Percentiles rank a stretch among this genome's conserved stretches.
Conservation (phyloP, 2,888 invertebrate species). For the Drosophila austrosaltans region DNA sequence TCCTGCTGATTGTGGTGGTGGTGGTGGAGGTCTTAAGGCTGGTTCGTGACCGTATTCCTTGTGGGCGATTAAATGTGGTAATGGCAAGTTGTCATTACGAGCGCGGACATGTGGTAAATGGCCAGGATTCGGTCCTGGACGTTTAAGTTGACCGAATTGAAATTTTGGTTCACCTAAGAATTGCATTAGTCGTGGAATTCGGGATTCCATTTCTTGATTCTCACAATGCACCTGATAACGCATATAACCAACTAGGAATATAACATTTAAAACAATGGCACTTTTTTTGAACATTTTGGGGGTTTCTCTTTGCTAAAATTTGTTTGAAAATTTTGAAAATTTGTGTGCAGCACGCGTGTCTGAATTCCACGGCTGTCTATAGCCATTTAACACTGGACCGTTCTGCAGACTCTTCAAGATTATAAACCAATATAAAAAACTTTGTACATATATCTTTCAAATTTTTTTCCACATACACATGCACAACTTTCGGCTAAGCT, state of each 20-base stretch:
- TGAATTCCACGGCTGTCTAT: conserved; percentile 60
- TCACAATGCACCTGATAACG: conserved; percentile 41
- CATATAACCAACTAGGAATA: conserved; percentile 35
- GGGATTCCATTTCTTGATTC: conserved; percentile 21
- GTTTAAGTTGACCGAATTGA: conserved; percentile 47
- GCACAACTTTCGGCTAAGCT: conserved; percentile 44
- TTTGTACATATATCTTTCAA: conserved; percentile 50
- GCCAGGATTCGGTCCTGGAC: conserved; percentile 40
- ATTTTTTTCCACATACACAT: conserved; percentile 42
- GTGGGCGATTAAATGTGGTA: conserved; percentile 13
- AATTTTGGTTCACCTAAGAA: conserved; percentile 57
- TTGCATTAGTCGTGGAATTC: conserved; percentile 67
- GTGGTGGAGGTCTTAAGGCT: conserved; percentile 40
- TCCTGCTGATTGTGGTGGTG: conserved; percentile 45
- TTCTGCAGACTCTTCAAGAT: conserved; percentile 64
- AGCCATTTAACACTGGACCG: conserved; percentile 65
- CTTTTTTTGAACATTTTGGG: conserved; percentile 39
- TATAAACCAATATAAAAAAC: conserved; percentile 72
- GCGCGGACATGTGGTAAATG: conserved; percentile 55
- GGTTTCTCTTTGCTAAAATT: conserved; percentile 17
- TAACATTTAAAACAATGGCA: conserved; percentile 26
- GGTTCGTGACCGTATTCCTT: conserved; percentile 27
- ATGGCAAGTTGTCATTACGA: conserved; percentile 61
- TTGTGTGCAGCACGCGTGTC: conserved; percentile 57
- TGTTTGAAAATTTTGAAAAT: conserved; percentile 18